Base-by-base conservation (phyloP, 1,140 invertebrate genomes). In the Kradibia gibbosae region DNA sequence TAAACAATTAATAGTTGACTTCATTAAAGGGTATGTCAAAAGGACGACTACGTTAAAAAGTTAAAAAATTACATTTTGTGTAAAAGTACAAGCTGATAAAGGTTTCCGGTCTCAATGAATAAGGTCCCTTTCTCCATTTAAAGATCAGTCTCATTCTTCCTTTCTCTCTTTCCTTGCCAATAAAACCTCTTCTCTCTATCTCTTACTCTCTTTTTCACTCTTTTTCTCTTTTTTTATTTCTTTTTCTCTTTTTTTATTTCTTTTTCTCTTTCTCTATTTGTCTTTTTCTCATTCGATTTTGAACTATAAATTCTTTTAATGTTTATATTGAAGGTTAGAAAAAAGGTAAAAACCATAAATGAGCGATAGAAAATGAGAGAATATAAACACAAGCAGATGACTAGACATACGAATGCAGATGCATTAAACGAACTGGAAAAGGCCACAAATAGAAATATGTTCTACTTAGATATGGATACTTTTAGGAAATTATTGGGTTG, bases 351-450 rank as follows among this genome's bases (percentile, higher is more conserved):
- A 34, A 73, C 20, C 17, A 34, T 45, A 48, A 48, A 48, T n/a
- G 70, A 72, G 39, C n/a, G 62, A 1, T 71, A 36, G 73, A 60
- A 42, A 55, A 36, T 4, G 45, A 34, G 45, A 42, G 36, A 15
- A 3, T 15, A 45, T 11, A 17, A 15, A 20, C 17, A 28, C 45
- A 25, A 67, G 50, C n/a, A 67, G 34, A 7, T 39, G 65, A 72
- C 36, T 71, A 25, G 53, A 36, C 76, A 79, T 28, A 17, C 67
- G 76, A 53, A 7, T 65, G 77, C 25, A 36, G 34, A 13, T n/a
- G 77, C 67, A 17, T 79, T 67, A 72, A 79, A 79, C 77, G 57
- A 79, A 79, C 36, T 79, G 77, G 67, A 79, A 72, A 45, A 22
- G 67, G 48, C n/a, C n/a, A 67, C 50, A 79, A 72, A 71, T 79